phyloP scores from a whole-genome alignment of 2,797 vertebrate genomes.

The Enteromius paludinosus region DNA sequence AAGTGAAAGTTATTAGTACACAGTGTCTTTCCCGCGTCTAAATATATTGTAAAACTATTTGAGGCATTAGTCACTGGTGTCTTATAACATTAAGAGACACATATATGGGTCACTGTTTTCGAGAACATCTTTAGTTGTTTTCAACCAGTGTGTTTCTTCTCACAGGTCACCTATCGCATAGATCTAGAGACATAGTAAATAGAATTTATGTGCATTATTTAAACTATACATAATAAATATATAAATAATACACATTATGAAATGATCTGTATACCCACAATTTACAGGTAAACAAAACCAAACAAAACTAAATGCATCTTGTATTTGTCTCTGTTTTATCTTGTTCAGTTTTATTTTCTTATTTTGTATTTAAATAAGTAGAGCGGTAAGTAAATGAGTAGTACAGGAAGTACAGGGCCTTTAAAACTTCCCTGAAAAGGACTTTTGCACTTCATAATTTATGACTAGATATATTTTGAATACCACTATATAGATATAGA shows the following conservation, averaged over 20 bases:
- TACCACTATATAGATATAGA: not conserved
- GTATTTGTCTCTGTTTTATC: not conserved
- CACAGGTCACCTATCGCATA: not conserved
- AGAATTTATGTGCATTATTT: not conserved
- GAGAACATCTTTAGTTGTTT: not conserved
- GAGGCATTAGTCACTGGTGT: conserved; percentile 10
- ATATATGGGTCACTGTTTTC: not conserved
- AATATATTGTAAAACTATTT: conserved; percentile 25
- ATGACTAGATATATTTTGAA: not conserved
- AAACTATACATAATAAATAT: not conserved
- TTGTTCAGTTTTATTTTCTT: not conserved
- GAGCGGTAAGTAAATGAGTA: too few relatives aligned
- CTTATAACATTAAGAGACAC: conserved; percentile 15
- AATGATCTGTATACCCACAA: not conserved
- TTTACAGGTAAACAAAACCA: not conserved
- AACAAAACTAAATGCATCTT: not conserved
- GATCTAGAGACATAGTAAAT: not conserved
- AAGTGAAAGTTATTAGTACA: not conserved
- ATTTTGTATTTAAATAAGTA: not conserved
- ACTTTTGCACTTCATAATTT: not conserved
- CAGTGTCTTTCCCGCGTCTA: not conserved
- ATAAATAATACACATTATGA: not conserved
- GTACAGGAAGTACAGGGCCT: not conserved
- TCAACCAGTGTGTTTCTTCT: not conserved
- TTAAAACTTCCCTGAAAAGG: not conserved